Evolutionary conservation across 2,797 vertebrate genomes (phyloP).

Genomic region (Merluccius polli): DNA sequence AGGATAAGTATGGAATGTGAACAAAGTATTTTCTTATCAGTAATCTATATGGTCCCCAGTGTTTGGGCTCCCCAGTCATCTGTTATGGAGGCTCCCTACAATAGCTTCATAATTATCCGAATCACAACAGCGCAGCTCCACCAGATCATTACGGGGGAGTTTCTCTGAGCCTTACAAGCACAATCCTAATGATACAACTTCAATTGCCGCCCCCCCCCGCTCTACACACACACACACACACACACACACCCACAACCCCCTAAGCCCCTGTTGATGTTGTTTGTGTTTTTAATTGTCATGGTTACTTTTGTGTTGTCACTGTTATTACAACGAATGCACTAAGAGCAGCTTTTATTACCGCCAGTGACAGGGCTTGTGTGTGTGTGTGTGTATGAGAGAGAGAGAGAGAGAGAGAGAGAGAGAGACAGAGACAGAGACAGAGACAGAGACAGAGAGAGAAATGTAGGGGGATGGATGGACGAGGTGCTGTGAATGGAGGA

Average conservation of each 20-base stretch:
- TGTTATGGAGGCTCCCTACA: slow-evolving; percentile 32
- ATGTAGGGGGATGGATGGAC: background rate
- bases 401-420: background rate
- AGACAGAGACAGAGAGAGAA: background rate
- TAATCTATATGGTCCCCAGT: background rate
- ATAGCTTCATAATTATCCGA: slow-evolving; percentile 33
- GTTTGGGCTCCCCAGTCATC: background rate
- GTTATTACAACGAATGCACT: slow-evolving; percentile 46
- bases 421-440: background rate
- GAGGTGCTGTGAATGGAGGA: background rate
- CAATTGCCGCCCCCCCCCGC: slow-evolving; percentile 44
- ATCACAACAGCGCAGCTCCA: slow-evolving; percentile 10
- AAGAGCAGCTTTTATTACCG: slow-evolving; percentile 56
- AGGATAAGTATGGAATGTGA: background rate
- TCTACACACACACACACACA: background rate
- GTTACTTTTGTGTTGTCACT: slow-evolving; percentile 41
- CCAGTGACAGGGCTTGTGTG: too few species aligned
- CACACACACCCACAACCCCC: background rate
- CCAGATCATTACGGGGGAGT: background rate
- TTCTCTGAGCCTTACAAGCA: slow-evolving; percentile 12
- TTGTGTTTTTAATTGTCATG: slow-evolving; percentile 52
- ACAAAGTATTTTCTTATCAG: background rate
- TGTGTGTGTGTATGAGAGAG: too few species aligned
- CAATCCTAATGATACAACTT: slow-evolving; percentile 3
- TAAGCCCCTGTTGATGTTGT: slow-evolving; percentile 35